Evolutionary conservation across 2,113 vertebrate species (phyloP).

Genomic region (Delphinus delphis): DNA sequence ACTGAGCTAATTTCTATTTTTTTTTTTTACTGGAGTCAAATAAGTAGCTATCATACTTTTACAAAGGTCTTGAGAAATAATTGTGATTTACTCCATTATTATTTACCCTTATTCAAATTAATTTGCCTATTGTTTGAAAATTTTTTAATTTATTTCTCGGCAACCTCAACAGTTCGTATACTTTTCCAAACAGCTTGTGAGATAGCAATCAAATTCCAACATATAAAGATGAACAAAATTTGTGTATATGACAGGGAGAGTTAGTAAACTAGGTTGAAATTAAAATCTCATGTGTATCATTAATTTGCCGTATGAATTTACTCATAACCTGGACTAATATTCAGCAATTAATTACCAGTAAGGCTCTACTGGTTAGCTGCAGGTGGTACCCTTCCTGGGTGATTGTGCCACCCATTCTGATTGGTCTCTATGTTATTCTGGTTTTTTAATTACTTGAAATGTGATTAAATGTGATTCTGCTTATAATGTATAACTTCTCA

Average conservation of each 20-base stretch:
- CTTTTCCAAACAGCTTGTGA: conserved; percentile 8
- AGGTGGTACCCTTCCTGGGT: not conserved
- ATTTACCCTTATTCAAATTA: not conserved
- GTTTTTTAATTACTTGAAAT: not conserved
- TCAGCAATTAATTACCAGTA: not conserved
- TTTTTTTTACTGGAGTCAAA: conserved; percentile 29
- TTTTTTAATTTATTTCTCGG: not conserved
- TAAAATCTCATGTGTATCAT: not conserved
- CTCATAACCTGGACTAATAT: not conserved
- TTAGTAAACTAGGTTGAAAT: not conserved
- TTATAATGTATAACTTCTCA: not conserved
- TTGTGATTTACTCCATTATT: not conserved
- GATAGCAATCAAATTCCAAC: not conserved
- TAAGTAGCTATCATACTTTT: not conserved
- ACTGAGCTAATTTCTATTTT: not conserved
- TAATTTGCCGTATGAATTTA: not conserved
- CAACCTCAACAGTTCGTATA: not conserved
- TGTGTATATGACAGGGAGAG: not conserved
- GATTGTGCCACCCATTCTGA: not conserved
- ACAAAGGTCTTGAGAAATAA: not conserved
- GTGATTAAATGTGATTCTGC: not conserved
- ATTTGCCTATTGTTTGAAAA: not conserved
- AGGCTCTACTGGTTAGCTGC: not conserved
- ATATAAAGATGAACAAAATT: not conserved
- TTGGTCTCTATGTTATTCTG: not conserved